Base-by-base conservation (phyloP, 1,140 invertebrate species). In the Cyclina sinensis region DNA sequence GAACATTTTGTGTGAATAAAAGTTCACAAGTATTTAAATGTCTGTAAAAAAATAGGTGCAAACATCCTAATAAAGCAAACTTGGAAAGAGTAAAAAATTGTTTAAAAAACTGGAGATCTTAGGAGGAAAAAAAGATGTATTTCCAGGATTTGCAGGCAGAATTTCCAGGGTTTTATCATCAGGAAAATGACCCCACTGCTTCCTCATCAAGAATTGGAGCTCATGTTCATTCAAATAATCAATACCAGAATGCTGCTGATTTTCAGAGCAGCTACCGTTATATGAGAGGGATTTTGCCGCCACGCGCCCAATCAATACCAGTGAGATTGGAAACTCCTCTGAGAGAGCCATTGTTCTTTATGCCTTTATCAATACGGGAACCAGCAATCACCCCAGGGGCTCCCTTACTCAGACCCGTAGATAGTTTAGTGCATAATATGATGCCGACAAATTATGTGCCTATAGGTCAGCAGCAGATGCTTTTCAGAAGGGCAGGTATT, bases 401-500 rank as follows among this genome's bases (percentile, higher is more conserved):
- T 80, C 21, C 74, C 79, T 46, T 78, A 70, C 57, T 54, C 11
- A 70, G 35, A 57, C 73, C 43, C 74, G 54, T 78, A 32, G 73
- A 78, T 78, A 78, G 32, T 54, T 78, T 51, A 3, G 73, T 78
- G 12, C 73, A 78, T 39, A 65, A 76, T 54, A 73, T 84, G 81
- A 84, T 89, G 39, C 87, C 87, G 27, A 59, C 73, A 37, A 89
- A 84, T 43, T 89, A 83, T 79, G 87, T 84, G 39, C 59, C 87
- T n/a, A 21, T 89, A 35, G 81, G 74, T 12, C 80, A 79, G 27
- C 87, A 89, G 32, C 59, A 83, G 57, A 39, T 68, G 35, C 18
- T 89, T 21, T 84, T 84, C 24, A 24, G 46, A 11, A 35, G 51
- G 54, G 86, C 86, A 30, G 86, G 86, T 37, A 83, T 83, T 35